Conservation (phyloP, 2,113 vertebrate genomes). For the Tinamus guttatus region DNA sequence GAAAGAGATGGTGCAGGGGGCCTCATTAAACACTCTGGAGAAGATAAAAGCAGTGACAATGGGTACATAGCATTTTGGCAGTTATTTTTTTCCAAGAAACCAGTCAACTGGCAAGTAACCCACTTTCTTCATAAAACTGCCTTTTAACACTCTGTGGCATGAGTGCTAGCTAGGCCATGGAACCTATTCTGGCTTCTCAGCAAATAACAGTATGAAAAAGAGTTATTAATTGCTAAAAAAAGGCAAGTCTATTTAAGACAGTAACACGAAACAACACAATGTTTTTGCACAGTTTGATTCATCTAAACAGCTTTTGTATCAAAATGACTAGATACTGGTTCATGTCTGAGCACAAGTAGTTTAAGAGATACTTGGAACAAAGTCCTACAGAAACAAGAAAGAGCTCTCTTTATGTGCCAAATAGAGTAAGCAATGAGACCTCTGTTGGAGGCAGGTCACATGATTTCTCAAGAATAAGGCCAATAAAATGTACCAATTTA, state of each 20-base stretch:
- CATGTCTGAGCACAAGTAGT: neutral
- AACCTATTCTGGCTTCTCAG: neutral
- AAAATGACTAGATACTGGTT: neutral
- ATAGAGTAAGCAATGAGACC: conserved; percentile 31
- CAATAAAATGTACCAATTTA: conserved; percentile 37
- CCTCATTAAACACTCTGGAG: neutral
- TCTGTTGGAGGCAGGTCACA: conserved; percentile 13
- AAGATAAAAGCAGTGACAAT: neutral
- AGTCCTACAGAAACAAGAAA: conserved; percentile 23
- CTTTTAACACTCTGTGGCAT: neutral
- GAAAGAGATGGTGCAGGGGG: neutral
- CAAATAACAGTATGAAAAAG: neutral
- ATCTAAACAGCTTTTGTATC: neutral
- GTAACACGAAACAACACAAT: neutral
- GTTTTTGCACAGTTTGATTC: neutral
- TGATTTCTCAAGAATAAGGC: conserved; percentile 17
- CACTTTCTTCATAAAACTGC: neutral
- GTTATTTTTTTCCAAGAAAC: neutral
- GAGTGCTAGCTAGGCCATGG: neutral
- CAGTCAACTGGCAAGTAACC: neutral
- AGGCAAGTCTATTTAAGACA: neutral
- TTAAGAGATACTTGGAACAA: conserved; percentile 8
- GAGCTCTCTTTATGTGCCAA: neutral
- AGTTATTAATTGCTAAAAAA: neutral
- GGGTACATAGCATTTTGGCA: neutral